phyloP scores from a whole-genome alignment of 2,797 vertebrate genomes.

The Hozukius guyotensis region DNA sequence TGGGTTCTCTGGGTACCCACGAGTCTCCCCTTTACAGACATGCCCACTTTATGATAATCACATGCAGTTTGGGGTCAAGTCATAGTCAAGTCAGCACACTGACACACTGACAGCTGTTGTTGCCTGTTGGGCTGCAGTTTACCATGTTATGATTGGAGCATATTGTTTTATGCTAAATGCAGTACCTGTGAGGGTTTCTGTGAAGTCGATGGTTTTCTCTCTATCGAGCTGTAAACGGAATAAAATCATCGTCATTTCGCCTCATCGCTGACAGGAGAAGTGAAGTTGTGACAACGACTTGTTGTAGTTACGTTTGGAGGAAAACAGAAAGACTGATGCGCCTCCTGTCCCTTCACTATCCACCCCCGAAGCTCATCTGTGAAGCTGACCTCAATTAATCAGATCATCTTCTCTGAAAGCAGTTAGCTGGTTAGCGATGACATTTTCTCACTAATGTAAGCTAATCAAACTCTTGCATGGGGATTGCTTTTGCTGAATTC shows the following conservation, averaged over 20 bases:
- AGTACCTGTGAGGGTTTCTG: no score
- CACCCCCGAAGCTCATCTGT: not conserved
- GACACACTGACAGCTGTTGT: no score
- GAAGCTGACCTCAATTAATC: not conserved
- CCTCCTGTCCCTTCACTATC: not conserved
- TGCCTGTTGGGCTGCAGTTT: no score
- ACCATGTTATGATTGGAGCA: no score
- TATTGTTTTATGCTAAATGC: no score
- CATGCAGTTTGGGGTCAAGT: no score
- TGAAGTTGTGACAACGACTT: not conserved
- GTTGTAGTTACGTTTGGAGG: not conserved
- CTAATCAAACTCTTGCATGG: not conserved
- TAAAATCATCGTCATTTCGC: not conserved
- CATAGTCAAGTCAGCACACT: no score
- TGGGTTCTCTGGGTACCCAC: no score
- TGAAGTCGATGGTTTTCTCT: not conserved
- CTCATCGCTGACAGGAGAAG: not conserved
- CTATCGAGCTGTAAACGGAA: not conserved
- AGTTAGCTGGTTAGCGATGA: not conserved
- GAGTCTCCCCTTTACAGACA: no score
- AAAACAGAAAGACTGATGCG: constrained; percentile 3
- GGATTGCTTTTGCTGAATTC: constrained; percentile 9
- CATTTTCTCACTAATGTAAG: constrained; percentile 2
- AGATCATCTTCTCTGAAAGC: not conserved
- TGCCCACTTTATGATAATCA: no score